Conservation (phyloP, 2,888 invertebrate species). For the Meta bourneti region DNA sequence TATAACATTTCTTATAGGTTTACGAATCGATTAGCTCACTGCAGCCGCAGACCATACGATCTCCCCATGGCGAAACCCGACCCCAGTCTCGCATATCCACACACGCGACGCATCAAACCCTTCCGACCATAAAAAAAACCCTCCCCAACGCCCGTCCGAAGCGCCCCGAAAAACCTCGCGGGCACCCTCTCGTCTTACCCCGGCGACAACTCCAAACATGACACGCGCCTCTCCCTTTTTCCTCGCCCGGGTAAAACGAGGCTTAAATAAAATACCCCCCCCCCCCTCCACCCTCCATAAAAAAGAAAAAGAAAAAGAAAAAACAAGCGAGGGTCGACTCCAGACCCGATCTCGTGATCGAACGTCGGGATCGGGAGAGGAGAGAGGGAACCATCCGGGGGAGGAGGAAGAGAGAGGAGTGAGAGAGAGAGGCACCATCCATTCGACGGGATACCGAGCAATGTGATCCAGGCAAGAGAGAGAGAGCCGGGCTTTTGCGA, state of each 20-base stretch:
- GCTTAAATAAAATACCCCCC: constrained; percentile 49
- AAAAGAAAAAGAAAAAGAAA: background rate
- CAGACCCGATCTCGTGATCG: constrained; percentile 38
- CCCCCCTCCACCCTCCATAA: background rate
- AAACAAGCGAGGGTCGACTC: background rate
- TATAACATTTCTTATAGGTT: too few species aligned
- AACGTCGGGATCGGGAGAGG: background rate
- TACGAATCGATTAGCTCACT: too few species aligned
- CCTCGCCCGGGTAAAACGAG: constrained; percentile 2
- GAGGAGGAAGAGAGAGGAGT: background rate
- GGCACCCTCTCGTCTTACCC: background rate
- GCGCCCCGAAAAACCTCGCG: too few species aligned
- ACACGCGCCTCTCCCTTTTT: background rate
- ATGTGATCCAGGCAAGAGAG: constrained; percentile 55
- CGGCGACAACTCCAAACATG: background rate
- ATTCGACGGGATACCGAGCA: constrained; percentile 19
- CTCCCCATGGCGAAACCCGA: too few species aligned
- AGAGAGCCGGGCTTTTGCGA: constrained; percentile 65
- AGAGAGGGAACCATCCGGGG: background rate
- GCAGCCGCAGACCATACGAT: too few species aligned
- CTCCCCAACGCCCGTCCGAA: too few species aligned
- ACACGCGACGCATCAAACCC: too few species aligned
- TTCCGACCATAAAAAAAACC: too few species aligned
- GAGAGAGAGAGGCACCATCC: background rate
- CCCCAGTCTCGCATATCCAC: too few species aligned